Evolutionary conservation across 2,888 invertebrate species (phyloP).

Genomic region (Lottia scabra): DNA sequence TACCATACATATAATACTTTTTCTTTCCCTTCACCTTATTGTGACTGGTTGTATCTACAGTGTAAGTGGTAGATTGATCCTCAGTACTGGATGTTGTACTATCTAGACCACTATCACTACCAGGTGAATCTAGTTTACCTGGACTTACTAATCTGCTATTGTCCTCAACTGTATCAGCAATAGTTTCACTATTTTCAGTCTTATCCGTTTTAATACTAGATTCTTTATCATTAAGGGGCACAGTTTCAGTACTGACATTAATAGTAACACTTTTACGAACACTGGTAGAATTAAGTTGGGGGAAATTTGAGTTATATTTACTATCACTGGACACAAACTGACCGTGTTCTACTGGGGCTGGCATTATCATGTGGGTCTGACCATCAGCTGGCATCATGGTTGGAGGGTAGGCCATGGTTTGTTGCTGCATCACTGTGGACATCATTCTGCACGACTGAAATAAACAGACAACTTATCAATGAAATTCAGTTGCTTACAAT

Average conservation of each 20-base stretch:
- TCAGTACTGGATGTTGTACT: background rate
- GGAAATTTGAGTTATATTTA: background rate
- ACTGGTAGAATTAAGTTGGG: background rate
- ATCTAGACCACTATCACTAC: background rate
- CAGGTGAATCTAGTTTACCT: background rate
- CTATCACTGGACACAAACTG: conserved; percentile 18
- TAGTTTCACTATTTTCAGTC: background rate
- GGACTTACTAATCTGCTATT: background rate
- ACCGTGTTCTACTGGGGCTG: conserved; percentile 23
- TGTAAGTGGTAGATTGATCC: background rate
- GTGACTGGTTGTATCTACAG: background rate
- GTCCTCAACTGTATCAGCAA: background rate
- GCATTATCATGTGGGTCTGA: conserved; percentile 12
- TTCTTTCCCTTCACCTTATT: conserved; percentile 43
- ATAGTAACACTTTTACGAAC: background rate
- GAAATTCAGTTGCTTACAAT: no score
- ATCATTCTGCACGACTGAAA: conserved; percentile 1
- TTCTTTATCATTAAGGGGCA: background rate
- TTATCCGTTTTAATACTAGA: background rate
- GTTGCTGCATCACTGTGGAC: conserved; percentile 8
- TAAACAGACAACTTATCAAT: no score
- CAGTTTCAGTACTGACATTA: background rate
- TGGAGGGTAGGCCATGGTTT: conserved; percentile 18
- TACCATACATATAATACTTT: conserved; percentile 62
- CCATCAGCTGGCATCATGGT: conserved; percentile 12